Conservation (phyloP, 2,113 vertebrate species). For the Pavo muticus region DNA sequence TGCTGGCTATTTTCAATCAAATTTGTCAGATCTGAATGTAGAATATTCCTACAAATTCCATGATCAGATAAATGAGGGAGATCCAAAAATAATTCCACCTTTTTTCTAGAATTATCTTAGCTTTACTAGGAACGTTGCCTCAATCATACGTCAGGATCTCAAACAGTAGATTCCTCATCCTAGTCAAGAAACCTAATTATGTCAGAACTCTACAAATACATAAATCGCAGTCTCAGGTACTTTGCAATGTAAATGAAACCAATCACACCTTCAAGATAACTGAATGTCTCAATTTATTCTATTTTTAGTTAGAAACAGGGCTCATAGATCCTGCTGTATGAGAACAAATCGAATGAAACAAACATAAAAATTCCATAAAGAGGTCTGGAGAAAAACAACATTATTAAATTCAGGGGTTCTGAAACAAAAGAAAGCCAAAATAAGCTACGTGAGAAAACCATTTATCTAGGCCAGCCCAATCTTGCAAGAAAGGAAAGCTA, state of each 20-base stretch:
- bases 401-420: slow-evolving; percentile 5
- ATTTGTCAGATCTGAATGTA: neutral
- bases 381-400: neutral
- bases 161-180: neutral
- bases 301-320: neutral
- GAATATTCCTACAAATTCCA: neutral
- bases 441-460: neutral
- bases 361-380: neutral
- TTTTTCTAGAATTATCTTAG: neutral
- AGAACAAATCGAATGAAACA: neutral
- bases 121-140: neutral
- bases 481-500: slow-evolving; percentile 45
- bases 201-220: neutral
- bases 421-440: slow-evolving; percentile 16
- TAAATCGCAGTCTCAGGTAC: neutral
- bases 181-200: neutral
- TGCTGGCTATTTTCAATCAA: neutral
- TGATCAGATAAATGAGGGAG: neutral
- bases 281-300: neutral
- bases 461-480: slow-evolving; percentile 16
- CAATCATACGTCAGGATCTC: neutral
- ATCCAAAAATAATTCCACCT: neutral
- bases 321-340: neutral
- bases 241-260: slow-evolving; percentile 1
- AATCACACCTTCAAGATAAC: neutral